phyloP scores from a whole-genome alignment of 2,113 vertebrate genomes.

The Oreochromis tanganicae region DNA sequence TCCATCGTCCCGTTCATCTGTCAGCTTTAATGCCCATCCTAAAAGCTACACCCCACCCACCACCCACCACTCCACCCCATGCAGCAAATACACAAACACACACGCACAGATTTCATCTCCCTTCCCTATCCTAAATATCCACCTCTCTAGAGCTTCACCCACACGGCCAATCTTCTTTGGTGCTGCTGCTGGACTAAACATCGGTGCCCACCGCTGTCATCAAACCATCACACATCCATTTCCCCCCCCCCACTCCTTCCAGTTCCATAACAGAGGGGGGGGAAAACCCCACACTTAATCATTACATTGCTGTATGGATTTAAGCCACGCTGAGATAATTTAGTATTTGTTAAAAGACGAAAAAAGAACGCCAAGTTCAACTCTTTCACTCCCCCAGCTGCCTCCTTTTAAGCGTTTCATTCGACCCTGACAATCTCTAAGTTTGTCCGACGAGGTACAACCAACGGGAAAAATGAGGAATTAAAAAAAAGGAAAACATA shows the following conservation, averaged over 20 bases:
- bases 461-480: neutral
- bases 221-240: neutral
- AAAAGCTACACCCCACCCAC: conserved; percentile 68
- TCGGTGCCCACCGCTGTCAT: neutral
- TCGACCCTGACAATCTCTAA: neutral
- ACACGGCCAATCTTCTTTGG: neutral
- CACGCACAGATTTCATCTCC: conserved; percentile 32
- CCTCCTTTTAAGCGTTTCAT: conserved; percentile 5
- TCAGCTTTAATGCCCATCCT: conserved; percentile 97
- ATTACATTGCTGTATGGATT: neutral
- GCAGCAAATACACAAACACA: neutral
- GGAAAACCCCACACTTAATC: neutral
- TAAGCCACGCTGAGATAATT: neutral
- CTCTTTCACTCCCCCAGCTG: neutral
- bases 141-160: conserved; percentile 45
- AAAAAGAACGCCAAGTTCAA: neutral
- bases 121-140: neutral
- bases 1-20: conserved; percentile 95
- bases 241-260: neutral
- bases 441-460: conserved; percentile 11
- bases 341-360: neutral
- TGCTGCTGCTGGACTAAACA: conserved; percentile 10
- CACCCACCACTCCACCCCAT: conserved; percentile 27
- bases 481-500: neutral
- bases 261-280: neutral